These are phyloP conservation scores for Halcyon senegalensis DNA, from an alignment of 2,113 vertebrate species.

Conservation along the genomic window DNA sequence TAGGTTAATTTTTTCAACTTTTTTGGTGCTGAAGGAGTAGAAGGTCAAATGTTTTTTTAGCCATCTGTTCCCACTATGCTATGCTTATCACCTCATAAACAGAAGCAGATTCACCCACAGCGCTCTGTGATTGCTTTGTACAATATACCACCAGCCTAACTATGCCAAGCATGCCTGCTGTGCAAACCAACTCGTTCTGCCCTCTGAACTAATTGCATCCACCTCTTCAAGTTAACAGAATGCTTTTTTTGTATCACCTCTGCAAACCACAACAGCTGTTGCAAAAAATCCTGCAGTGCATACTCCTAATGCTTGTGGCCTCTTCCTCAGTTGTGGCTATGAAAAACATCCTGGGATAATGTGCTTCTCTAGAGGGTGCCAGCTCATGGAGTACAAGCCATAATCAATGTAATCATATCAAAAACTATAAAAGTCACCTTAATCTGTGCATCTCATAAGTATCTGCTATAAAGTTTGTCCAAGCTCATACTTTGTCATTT, in stretches of 20 bases:
- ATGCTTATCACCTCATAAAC: constrained; percentile 41
- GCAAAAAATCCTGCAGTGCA: constrained; percentile 17
- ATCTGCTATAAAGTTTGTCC: background rate
- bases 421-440: constrained; percentile 11
- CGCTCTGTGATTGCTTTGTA: constrained; percentile 17
- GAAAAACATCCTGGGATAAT: constrained; percentile 33
- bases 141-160: constrained; percentile 34
- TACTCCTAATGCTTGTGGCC: background rate
- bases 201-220: constrained; percentile 58
- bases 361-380: constrained; percentile 4
- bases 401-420: background rate
- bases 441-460: background rate
- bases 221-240: constrained; percentile 45
- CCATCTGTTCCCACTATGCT: constrained; percentile 54
- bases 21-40: background rate
- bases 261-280: constrained; percentile 68
- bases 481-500: background rate
- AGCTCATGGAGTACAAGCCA: background rate
- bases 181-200: background rate
- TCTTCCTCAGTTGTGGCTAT: background rate
- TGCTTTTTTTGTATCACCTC: constrained; percentile 11
- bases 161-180: constrained; percentile 38
- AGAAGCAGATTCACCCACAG: constrained; percentile 37
- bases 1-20: background rate
- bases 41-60: constrained; percentile 47